Conservation (phyloP, 2,888 invertebrate genomes). For the Zaprionus lineosus region DNA sequence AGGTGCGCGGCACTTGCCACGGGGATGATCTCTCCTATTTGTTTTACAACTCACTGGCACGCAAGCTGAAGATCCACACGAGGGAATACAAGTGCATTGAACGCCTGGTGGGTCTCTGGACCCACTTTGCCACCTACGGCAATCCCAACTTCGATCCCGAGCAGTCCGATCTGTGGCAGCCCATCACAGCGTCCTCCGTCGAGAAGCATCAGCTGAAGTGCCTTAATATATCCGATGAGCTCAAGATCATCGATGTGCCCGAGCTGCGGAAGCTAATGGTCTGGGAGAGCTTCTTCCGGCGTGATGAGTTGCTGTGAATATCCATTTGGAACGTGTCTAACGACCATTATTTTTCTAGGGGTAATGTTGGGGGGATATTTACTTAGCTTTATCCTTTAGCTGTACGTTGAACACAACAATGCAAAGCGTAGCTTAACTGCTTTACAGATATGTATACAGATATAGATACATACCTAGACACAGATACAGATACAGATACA, state of each 20-base stretch:
- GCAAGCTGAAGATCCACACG: constrained; percentile 75
- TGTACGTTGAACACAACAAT: constrained; percentile 54
- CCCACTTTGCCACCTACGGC: constrained; percentile 79
- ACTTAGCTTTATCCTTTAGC: constrained; percentile 43
- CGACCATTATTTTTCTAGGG: no score
- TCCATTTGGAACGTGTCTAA: no score
- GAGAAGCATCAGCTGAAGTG: constrained; percentile 79
- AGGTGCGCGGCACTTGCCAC: constrained; percentile 81
- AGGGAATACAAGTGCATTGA: constrained; percentile 82
- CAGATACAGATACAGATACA: constrained; percentile 22
- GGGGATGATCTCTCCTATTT: constrained; percentile 82
- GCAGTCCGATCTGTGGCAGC: constrained; percentile 75
- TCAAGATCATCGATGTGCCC: constrained; percentile 81
- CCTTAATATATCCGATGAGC: constrained; percentile 81
- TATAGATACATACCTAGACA: constrained; percentile 13
- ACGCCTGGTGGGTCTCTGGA: constrained; percentile 80
- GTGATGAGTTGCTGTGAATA: constrained; percentile 74
- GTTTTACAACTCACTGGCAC: constrained; percentile 81
- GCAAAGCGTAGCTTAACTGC: constrained; percentile 63
- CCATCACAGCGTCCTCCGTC: constrained; percentile 58
- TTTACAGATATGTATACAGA: constrained; percentile 27
- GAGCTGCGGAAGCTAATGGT: constrained; percentile 78
- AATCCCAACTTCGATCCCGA: constrained; percentile 80
- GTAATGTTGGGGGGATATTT: constrained; percentile 15
- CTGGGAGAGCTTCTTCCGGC: constrained; percentile 80